These are phyloP conservation scores for Acanthoscelides obtectus DNA, from an alignment of 2,888 invertebrate species.

Conservation along the genomic window DNA sequence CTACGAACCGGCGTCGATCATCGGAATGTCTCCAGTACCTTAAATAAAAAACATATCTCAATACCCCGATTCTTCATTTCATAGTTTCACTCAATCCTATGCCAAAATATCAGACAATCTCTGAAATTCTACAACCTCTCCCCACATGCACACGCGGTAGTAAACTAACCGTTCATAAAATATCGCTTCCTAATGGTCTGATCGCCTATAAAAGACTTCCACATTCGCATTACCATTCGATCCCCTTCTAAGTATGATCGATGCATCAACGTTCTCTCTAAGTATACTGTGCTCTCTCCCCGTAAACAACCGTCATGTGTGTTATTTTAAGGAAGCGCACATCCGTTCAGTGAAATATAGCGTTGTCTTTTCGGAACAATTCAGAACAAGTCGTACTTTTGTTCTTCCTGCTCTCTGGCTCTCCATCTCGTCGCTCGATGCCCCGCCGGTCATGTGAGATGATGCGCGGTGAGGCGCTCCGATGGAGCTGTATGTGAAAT, in stretches of 20 bases:
- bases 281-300: neutral
- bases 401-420: slow-evolving; percentile 34
- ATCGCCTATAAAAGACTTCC: neutral
- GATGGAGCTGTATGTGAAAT: neutral
- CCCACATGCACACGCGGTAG: neutral
- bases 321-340: slow-evolving; percentile 48
- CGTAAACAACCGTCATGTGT: slow-evolving; percentile 44
- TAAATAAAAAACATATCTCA: no score
- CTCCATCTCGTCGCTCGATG: neutral
- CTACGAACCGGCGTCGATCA: no score
- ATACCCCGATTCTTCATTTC: no score
- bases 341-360: slow-evolving; percentile 49
- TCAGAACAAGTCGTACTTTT: slow-evolving; percentile 46
- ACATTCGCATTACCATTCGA: neutral
- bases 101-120: no score
- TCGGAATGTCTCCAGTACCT: no score
- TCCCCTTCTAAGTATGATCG: neutral
- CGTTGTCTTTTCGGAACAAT: slow-evolving; percentile 44
- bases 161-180: neutral
- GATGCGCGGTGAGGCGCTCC: slow-evolving; percentile 31
- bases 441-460: slow-evolving; percentile 37
- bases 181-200: neutral
- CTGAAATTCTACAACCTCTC: neutral
- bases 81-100: no score
- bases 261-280: neutral